phyloP scores from a whole-genome alignment of 1,140 invertebrate genomes.

The Pristionchus pacificus region DNA sequence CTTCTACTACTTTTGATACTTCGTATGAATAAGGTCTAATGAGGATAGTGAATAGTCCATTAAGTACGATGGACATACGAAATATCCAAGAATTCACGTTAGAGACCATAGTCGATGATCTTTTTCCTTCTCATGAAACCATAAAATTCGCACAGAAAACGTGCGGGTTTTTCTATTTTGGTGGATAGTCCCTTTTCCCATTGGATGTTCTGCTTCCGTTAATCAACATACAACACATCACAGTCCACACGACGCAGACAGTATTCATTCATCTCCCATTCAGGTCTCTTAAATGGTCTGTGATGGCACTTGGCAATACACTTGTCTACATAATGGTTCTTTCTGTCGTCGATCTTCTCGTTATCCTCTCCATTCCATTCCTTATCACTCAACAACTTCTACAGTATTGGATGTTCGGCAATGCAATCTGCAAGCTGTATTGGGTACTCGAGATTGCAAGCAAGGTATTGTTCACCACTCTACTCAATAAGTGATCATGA shows the following conservation, averaged over 20 bases:
- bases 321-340: constrained; percentile 27
- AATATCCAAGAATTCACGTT: neutral
- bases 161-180: neutral
- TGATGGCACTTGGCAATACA: constrained; percentile 29
- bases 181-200: neutral
- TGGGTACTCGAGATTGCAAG: constrained; percentile 26
- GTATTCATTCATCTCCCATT: constrained; percentile 11
- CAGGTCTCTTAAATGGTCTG: constrained; percentile 34
- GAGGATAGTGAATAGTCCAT: neutral
- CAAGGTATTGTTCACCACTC: constrained; percentile 16
- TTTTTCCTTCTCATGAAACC: neutral
- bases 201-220: neutral
- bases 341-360: constrained; percentile 25
- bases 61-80: neutral
- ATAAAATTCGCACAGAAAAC: neutral
- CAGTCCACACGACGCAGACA: neutral
- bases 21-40: neutral
- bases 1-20: neutral
- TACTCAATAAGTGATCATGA: neutral
- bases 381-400: constrained; percentile 7
- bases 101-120: neutral
- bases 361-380: constrained; percentile 22
- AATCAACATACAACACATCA: neutral
- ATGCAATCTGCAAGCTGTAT: constrained; percentile 24
- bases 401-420: constrained; percentile 26